Percentiles rank a stretch among this genome's conserved stretches.
Evolutionary conservation across 2,113 vertebrate species (phyloP).

Genomic region (Lanius ludovicianus): DNA sequence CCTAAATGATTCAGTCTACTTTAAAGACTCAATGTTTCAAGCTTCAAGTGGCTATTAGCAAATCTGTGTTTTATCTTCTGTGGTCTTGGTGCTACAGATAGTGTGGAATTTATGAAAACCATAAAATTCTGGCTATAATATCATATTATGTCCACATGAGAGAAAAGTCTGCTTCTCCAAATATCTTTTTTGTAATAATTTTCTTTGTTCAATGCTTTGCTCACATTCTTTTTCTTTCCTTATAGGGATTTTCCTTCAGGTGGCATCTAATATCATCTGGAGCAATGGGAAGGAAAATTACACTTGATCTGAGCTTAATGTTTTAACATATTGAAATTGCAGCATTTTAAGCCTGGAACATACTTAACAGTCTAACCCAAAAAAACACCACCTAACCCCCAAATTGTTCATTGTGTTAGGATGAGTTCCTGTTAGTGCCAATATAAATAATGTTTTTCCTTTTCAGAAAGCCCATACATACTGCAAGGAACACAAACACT

Average conservation of each 20-base stretch:
- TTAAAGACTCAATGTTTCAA: not conserved
- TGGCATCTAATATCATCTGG: not conserved
- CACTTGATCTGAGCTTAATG: not conserved
- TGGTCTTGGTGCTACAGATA: not conserved
- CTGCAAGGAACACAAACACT: not conserved
- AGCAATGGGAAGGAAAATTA: not conserved
- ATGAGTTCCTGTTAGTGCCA: not conserved
- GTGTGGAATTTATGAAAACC: not conserved
- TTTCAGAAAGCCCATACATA: not conserved
- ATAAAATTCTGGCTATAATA: not conserved
- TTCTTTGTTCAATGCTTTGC: not conserved
- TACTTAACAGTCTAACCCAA: not conserved
- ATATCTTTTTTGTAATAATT: not conserved
- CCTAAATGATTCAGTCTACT: not conserved
- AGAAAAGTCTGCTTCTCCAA: not conserved
- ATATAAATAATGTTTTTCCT: not conserved
- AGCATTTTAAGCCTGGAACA: not conserved
- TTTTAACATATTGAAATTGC: not conserved
- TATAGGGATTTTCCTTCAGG: not conserved
- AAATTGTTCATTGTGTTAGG: not conserved
- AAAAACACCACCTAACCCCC: rapidly evolving
- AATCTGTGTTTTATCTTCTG: not conserved
- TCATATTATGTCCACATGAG: not conserved
- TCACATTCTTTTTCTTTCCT: not conserved
- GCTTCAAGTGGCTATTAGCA: not conserved